These are phyloP conservation scores for Cerceris rybyensis DNA, from an alignment of 2,888 invertebrate species.

Conservation along the genomic window DNA sequence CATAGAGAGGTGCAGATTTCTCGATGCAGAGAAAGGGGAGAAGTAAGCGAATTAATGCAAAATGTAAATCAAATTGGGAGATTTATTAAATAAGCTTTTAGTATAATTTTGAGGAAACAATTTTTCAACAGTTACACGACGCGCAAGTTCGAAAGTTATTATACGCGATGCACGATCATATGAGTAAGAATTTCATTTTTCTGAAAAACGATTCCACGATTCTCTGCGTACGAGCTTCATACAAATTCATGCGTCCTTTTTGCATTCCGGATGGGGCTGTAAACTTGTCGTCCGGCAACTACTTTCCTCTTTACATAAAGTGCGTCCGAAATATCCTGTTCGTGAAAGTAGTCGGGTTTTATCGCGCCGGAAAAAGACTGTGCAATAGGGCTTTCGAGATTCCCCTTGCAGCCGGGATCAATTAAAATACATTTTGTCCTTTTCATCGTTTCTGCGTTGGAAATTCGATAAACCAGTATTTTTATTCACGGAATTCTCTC, in stretches of 20 bases:
- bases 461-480: too few species aligned
- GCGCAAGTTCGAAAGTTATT: background rate
- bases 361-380: constrained; percentile 15
- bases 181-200: constrained; percentile 26
- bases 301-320: constrained; percentile 13
- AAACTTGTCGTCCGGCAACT: constrained; percentile 24
- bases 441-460: background rate
- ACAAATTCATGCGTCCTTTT: constrained; percentile 34
- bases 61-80: too few species aligned
- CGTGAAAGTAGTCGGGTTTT: constrained; percentile 21
- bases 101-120: background rate
- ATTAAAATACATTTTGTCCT: background rate
- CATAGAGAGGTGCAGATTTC: too few species aligned
- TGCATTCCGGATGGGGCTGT: constrained; percentile 16
- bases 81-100: background rate
- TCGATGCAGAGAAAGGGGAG: background rate
- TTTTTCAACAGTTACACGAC: background rate
- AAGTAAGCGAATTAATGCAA: constrained; percentile 1
- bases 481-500: too few species aligned
- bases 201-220: constrained; percentile 32
- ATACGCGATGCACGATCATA: background rate
- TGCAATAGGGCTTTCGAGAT: constrained; percentile 10
- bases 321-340: constrained; percentile 14
- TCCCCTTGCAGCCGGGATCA: background rate
- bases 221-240: constrained; percentile 13